These are phyloP conservation scores for Crotalus horridus DNA, from an alignment of 2,113 vertebrate genomes.

Conservation along the genomic window DNA sequence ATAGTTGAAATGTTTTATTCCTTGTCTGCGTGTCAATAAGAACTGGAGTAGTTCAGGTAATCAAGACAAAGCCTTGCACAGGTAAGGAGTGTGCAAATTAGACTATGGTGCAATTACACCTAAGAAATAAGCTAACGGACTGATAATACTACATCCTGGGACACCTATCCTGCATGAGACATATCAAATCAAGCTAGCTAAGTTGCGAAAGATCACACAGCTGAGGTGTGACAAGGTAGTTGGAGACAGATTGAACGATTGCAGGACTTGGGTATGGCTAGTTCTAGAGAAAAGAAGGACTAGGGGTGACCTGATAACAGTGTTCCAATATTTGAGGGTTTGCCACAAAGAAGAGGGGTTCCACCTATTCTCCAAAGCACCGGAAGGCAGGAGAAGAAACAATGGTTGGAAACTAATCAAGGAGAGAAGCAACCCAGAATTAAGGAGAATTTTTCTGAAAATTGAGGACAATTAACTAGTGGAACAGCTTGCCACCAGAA, in stretches of 20 bases:
- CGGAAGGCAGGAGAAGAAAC: not conserved
- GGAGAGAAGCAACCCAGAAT: too few relatives aligned
- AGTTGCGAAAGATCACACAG: not conserved
- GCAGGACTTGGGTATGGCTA: not conserved
- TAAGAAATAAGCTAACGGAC: not conserved
- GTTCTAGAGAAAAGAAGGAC: not conserved
- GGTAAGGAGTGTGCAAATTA: not conserved
- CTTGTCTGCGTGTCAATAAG: not conserved
- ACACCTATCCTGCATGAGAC: not conserved
- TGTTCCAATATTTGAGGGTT: not conserved
- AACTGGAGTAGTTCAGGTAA: not conserved
- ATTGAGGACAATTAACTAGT: too few relatives aligned
- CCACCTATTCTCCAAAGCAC: not conserved
- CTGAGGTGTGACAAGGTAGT: fast-evolving
- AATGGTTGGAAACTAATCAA: too few relatives aligned
- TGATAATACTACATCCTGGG: not conserved
- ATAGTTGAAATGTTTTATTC: not conserved
- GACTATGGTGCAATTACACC: not conserved
- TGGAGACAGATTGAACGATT: not conserved
- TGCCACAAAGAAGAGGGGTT: not conserved
- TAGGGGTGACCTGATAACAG: not conserved
- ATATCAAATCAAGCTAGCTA: fast-evolving
- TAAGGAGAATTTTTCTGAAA: too few relatives aligned
- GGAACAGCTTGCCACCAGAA: too few relatives aligned
- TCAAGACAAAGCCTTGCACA: not conserved